Conservation (phyloP, 2,888 invertebrate species). For the Dicyrtomina minuta region DNA sequence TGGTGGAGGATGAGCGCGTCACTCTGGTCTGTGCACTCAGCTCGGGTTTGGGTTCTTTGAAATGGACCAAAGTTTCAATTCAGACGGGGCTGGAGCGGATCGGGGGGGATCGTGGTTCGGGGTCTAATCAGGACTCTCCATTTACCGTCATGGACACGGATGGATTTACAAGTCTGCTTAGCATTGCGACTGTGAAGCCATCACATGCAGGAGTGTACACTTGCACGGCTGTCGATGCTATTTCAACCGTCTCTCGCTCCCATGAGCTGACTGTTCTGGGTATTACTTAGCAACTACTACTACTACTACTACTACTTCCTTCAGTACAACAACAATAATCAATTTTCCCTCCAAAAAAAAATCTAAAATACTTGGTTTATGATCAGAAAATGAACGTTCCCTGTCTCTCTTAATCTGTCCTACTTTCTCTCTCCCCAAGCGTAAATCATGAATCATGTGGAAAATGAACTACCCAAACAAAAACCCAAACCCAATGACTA, state of each 20-base stretch:
- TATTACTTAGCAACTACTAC: constrained; percentile 18
- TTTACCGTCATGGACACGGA: constrained; percentile 57
- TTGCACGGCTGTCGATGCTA: constrained; percentile 48
- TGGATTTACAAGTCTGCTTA: constrained; percentile 61
- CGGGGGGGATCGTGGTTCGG: too few species aligned
- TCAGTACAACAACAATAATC: not conserved
- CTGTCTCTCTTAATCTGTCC: constrained; percentile 6
- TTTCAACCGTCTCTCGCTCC: constrained; percentile 39
- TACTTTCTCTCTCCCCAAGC: not conserved
- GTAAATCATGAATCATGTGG: constrained; percentile 13
- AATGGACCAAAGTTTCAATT: constrained; percentile 36
- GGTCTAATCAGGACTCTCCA: constrained; percentile 28
- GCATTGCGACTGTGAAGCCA: constrained; percentile 55
- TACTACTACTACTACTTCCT: not conserved
- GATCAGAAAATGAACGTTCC: not conserved
- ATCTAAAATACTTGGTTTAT: not conserved
- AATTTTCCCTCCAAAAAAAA: not conserved
- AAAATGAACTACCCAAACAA: too few species aligned
- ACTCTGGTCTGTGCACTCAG: constrained; percentile 50
- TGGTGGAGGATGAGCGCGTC: constrained; percentile 49
- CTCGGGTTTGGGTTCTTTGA: constrained; percentile 48
- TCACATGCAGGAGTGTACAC: constrained; percentile 52
- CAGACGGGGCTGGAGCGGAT: not conserved
- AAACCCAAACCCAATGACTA: not conserved
- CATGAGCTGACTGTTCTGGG: constrained; percentile 51